Conservation (phyloP, 2,797 vertebrate species). For the Aldrovandia affinis region DNA sequence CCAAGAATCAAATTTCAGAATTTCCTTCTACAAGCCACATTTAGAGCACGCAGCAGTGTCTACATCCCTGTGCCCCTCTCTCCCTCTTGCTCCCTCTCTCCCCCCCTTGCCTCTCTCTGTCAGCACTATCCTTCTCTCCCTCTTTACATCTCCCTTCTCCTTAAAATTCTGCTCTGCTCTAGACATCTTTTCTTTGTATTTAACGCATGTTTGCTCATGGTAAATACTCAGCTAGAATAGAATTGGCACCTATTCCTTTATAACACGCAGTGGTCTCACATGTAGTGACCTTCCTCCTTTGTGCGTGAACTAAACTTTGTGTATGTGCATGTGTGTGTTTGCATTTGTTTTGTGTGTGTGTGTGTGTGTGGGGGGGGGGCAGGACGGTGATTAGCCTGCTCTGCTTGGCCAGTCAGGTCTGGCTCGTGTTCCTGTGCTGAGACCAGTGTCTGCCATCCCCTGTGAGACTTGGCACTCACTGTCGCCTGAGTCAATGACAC, state of each 20-base stretch:
- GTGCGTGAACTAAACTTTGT: background rate
- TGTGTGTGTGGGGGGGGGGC: background rate
- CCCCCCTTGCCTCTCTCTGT: slow-evolving; percentile 28
- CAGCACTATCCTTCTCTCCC: slow-evolving; percentile 19
- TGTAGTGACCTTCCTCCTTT: background rate
- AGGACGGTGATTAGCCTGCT: background rate
- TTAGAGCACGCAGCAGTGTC: slow-evolving; percentile 76
- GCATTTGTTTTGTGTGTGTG: background rate
- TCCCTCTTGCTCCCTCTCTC: slow-evolving; percentile 47
- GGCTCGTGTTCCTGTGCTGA: slow-evolving; percentile 20
- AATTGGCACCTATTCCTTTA: background rate
- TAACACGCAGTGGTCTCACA: background rate
- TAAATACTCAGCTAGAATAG: background rate
- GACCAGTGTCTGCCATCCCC: background rate
- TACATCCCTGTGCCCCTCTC: slow-evolving; percentile 43
- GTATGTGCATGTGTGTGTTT: background rate
- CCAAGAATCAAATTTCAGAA: slow-evolving; percentile 90
- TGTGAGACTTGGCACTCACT: background rate
- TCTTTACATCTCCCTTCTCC: slow-evolving; percentile 12
- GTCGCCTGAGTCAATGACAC: background rate
- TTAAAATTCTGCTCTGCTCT: background rate
- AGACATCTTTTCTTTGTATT: background rate
- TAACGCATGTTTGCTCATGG: slow-evolving; percentile 4
- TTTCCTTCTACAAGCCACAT: slow-evolving; percentile 86
- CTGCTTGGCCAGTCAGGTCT: background rate